phyloP scores from a whole-genome alignment of 2,888 invertebrate genomes.

The Chouioia cunea region DNA sequence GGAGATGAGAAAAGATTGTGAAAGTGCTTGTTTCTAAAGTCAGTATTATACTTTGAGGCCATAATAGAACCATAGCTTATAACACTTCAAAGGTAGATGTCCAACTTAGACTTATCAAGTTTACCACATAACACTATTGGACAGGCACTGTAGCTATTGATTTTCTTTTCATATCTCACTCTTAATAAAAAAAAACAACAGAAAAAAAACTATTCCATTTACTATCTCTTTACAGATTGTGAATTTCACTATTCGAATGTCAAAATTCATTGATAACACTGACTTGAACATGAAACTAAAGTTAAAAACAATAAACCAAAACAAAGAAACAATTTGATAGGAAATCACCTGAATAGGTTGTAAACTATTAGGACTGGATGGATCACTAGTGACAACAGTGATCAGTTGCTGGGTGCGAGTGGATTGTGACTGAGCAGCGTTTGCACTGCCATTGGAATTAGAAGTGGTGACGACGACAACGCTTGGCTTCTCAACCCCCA shows the following conservation, averaged over 20 bases:
- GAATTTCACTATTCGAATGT: no score
- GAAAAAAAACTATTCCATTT: no score
- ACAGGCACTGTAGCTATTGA: constrained; percentile 37
- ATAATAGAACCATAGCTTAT: constrained; percentile 22
- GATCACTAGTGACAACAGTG: constrained; percentile 66
- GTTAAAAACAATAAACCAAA: neutral
- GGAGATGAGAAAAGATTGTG: neutral
- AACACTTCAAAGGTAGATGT: constrained; percentile 34
- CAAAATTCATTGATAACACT: no score
- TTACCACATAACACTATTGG: constrained; percentile 5
- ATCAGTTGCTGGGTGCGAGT: constrained; percentile 65
- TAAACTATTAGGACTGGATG: constrained; percentile 65
- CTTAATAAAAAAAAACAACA: neutral
- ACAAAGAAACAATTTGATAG: neutral
- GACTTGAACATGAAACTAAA: no score
- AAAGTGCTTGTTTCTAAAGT: neutral
- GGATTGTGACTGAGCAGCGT: constrained; percentile 62
- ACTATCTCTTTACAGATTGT: no score
- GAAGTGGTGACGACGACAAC: constrained; percentile 66
- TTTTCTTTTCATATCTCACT: constrained; percentile 32
- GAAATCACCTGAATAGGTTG: constrained; percentile 65
- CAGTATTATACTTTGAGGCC: constrained; percentile 13
- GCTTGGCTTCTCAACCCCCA: constrained; percentile 65
- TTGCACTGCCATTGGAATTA: constrained; percentile 63
- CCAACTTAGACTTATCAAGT: constrained; percentile 28